These are phyloP conservation scores for Criorhina ranunculi DNA, from an alignment of 2,888 invertebrate species.

Conservation along the genomic window DNA sequence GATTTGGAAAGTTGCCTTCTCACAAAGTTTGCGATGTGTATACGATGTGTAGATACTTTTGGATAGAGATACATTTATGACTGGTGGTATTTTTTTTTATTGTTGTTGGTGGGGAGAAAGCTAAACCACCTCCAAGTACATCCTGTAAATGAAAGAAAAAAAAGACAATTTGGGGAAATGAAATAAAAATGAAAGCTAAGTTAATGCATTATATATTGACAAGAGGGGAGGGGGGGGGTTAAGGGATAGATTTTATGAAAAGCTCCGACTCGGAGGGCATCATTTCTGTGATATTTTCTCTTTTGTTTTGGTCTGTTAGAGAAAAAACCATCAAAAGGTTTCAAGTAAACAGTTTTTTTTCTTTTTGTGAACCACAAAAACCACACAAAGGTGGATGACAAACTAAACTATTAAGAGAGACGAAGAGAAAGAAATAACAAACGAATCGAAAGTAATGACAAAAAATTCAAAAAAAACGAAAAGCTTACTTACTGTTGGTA, in stretches of 20 bases:
- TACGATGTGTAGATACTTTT: conserved; percentile 66
- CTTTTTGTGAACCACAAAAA: conserved; percentile 55
- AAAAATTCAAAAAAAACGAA: too few relatives aligned
- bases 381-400: conserved; percentile 39
- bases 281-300: conserved; percentile 6
- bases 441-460: conserved; percentile 31
- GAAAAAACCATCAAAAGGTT: conserved; percentile 62
- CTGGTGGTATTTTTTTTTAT: neutral
- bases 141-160: conserved; percentile 57
- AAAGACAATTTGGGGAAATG: conserved; percentile 14
- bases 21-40: conserved; percentile 24
- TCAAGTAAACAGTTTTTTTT: conserved; percentile 57
- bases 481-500: conserved; percentile 14
- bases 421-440: neutral
- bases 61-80: conserved; percentile 64
- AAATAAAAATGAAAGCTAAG: conserved; percentile 41
- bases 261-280: conserved; percentile 33
- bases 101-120: conserved; percentile 48
- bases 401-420: conserved; percentile 10
- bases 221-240: too few relatives aligned
- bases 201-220: conserved; percentile 24
- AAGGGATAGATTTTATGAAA: conserved; percentile 30
- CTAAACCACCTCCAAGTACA: conserved; percentile 35
- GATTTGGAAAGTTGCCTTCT: conserved; percentile 64
- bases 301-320: conserved; percentile 44